Evolutionary conservation across 2,113 vertebrate genomes (phyloP), one percentile per base, ranked within the genome.

Genomic region (Manacus vitellinus): DNA sequence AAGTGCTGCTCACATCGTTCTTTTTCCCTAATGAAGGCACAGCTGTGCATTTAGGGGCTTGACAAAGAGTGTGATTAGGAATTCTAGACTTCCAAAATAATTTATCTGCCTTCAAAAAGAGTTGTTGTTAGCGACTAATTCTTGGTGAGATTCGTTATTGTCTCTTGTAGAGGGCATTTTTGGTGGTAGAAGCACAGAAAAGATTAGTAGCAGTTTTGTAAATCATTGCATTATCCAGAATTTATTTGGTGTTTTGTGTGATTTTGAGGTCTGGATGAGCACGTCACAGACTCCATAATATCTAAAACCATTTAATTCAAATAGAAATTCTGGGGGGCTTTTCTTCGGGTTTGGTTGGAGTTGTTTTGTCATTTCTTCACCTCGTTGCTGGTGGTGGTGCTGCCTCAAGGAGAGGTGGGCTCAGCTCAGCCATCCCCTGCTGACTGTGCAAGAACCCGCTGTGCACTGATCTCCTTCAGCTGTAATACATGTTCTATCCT

Each of bases 11-110:
- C 89, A 43, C 59, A 43, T 84, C 19, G n/a, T 65, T 41, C 88
- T 80, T 88, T 35, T 68, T 68, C 54, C 66, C n/a, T 88, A 25
- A 77, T 51, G 91, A 89, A 91, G 52, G 93, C 92, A 83, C 91
- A 97, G 92, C 95, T 94, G 92, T 84, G 79, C 61, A 18, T 84
- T 92, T 74, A 76, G 59, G 37, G 55, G 17, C 44, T 39, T 56
- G 79, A 84, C 76, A 91, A 91, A 88, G 80, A 62, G 55, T 9
- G 62, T 66, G 89, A 83, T 94, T 80, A 49, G 81, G 87, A 77
- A 61, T 70, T 86, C 77, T 41, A 92, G 77, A 43, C 89, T 93
- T 85, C 76, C 76, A 70, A 54, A 92, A 80, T 25, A 72, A 71
- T 77, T 56, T 31, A 37, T 80, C 73, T 93, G 76, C 63, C 43